These are phyloP conservation scores for Trachelus stipa DNA, from an alignment of 2,888 invertebrate species.

Conservation along the genomic window DNA sequence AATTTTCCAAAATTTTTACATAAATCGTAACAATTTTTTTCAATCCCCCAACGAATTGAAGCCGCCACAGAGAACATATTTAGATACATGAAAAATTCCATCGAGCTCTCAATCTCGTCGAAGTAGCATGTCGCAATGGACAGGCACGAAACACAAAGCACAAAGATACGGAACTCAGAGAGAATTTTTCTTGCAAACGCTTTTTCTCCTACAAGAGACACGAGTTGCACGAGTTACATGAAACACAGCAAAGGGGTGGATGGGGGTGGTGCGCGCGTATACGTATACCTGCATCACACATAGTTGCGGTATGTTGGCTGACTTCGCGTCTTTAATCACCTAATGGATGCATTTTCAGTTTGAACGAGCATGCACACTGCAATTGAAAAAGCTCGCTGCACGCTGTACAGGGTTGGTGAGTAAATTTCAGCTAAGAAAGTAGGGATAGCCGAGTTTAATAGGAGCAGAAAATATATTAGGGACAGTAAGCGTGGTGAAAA, in stretches of 20 bases:
- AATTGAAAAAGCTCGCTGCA: not conserved
- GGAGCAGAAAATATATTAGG: not conserved
- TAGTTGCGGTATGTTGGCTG: not conserved
- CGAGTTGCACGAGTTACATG: not conserved
- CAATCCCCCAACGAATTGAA: not conserved
- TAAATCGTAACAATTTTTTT: not conserved
- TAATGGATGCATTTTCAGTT: slow-evolving; percentile 29
- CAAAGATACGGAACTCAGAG: not conserved
- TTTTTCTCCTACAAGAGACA: not conserved
- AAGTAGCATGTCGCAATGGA: not conserved
- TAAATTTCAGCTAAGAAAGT: not conserved
- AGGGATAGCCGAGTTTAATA: not conserved
- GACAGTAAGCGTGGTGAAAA: not conserved
- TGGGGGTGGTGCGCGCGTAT: not conserved
- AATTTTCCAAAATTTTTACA: not conserved
- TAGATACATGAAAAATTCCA: not conserved
- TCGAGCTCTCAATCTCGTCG: not conserved
- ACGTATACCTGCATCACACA: not conserved
- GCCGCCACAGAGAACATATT: not conserved
- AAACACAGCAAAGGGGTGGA: not conserved
- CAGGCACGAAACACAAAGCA: not conserved
- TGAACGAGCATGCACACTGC: not conserved
- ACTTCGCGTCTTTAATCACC: slow-evolving; percentile 36
- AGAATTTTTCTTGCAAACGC: not conserved
- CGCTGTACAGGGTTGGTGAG: not conserved